A percentile compares a stretch with the other conserved stretches of the same genome.
These are phyloP conservation scores for Ypsolopha scabrella DNA, from an alignment of 2,888 invertebrate species.

Conservation along the genomic window DNA sequence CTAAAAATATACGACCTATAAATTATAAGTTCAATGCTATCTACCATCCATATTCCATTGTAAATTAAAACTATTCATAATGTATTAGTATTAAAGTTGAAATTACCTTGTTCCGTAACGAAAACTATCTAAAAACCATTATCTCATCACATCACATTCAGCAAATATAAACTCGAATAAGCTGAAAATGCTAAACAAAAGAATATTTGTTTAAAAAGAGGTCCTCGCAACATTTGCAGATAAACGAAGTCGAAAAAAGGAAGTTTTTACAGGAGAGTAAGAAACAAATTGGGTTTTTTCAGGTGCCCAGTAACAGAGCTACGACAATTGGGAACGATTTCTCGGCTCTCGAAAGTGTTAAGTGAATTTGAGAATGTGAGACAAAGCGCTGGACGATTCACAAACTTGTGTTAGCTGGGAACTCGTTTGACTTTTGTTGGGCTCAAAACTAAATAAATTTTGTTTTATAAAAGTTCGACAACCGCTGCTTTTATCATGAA, in stretches of 20 bases:
- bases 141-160: neutral
- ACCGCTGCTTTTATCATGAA: too few relatives aligned
- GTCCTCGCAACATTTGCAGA: too few relatives aligned
- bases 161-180: too few relatives aligned
- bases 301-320: slow-evolving; percentile 37
- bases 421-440: too few relatives aligned
- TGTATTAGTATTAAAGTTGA: neutral
- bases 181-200: too few relatives aligned
- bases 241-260: too few relatives aligned
- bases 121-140: neutral
- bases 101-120: neutral
- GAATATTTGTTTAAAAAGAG: too few relatives aligned
- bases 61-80: neutral
- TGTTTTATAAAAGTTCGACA: too few relatives aligned
- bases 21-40: too few relatives aligned
- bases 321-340: slow-evolving; percentile 42
- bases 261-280: slow-evolving; percentile 17
- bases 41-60: neutral
- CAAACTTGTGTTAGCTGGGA: too few relatives aligned
- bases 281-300: slow-evolving; percentile 43
- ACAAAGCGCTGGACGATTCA: slow-evolving; percentile 10
- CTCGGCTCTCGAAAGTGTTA: slow-evolving; percentile 44
- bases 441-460: too few relatives aligned
- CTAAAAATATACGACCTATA: too few relatives aligned
- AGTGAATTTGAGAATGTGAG: slow-evolving; percentile 47